phyloP scores from a whole-genome alignment of 2,797 vertebrate species.

The Vultur gryphus region DNA sequence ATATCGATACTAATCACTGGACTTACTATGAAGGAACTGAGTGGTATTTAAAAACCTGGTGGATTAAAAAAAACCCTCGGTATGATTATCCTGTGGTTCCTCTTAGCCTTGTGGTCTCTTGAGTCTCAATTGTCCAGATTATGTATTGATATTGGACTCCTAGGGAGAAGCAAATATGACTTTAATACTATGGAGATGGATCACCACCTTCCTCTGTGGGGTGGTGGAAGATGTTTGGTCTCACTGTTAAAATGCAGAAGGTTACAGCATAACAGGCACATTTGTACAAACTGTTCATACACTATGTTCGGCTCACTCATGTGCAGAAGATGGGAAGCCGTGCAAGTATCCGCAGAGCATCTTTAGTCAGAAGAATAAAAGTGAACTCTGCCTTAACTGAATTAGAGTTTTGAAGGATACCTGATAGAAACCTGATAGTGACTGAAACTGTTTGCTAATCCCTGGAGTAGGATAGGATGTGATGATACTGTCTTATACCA shows the following conservation, averaged over 20 bases:
- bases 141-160: background rate
- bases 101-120: background rate
- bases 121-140: background rate
- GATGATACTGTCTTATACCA: background rate
- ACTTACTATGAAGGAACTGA: background rate
- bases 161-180: background rate
- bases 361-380: background rate
- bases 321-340: background rate
- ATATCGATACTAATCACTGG: background rate
- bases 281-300: background rate
- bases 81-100: background rate
- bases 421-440: background rate
- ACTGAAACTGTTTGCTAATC: background rate
- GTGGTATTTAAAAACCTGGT: background rate
- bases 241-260: background rate
- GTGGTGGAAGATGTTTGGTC: background rate
- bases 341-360: background rate
- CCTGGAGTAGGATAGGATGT: background rate
- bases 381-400: background rate
- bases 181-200: background rate
- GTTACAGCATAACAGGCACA: background rate
- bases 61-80: accelerated
- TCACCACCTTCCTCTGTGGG: background rate
- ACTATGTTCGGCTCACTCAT: accelerated
- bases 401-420: background rate